Conservation (phyloP, 2,888 invertebrate species). For the Cotesia congregata region DNA sequence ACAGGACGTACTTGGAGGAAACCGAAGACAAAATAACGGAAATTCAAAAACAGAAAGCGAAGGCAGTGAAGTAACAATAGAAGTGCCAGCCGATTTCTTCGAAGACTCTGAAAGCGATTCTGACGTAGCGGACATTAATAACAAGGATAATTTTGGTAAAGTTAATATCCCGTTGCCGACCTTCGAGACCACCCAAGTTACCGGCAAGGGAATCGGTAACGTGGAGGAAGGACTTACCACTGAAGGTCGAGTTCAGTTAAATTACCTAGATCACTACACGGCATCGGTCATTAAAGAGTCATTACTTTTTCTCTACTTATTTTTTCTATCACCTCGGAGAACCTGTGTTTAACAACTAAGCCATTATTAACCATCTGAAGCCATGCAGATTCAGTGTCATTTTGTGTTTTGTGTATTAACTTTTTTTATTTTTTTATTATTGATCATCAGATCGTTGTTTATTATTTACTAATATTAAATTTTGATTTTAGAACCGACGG, state of each 20-base stretch:
- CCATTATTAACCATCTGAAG: background rate
- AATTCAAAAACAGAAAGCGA: constrained; percentile 47
- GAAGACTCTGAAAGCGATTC: background rate
- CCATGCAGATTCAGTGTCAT: background rate
- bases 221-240: background rate
- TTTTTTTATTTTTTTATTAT: background rate
- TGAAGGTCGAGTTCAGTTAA: background rate
- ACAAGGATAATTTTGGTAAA: background rate
- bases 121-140: background rate
- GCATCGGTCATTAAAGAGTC: background rate
- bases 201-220: background rate
- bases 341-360: background rate
- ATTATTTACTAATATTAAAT: constrained; percentile 60
- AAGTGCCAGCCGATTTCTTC: constrained; percentile 51
- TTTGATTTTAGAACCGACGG: constrained; percentile 67
- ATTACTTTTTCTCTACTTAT: background rate
- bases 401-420: background rate
- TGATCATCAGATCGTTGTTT: background rate
- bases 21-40: constrained; percentile 64
- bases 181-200: background rate
- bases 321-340: background rate
- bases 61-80: constrained; percentile 57
- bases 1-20: constrained; percentile 74
- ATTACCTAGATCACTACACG: background rate
- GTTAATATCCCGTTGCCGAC: background rate